Evolutionary conservation across 2,888 invertebrate species (phyloP), one percentile per base, ranked within the genome.

Genomic region (Camponotus fellah): DNA sequence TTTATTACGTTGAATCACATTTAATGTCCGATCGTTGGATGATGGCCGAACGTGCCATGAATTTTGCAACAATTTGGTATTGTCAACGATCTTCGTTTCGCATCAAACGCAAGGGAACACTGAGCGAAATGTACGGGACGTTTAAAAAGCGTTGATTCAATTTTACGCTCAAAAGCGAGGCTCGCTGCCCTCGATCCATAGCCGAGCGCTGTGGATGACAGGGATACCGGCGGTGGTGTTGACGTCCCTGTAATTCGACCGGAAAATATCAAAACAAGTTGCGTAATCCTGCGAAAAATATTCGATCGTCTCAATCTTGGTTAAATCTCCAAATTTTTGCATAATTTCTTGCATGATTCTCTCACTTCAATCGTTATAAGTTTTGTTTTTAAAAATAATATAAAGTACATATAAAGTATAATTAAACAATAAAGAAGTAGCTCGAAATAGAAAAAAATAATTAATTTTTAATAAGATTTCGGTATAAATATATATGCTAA

Each of bases 81-180:
- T 71, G 79, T 80, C 71, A 75, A 60, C 71, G 76, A 76, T 85
- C 68, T 81, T 64, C 77, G 85, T 83, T 82, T 68, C 80, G 65
- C 64, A 87, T 81, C 77, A 82, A 86, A 84, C 81, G 79, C 83
- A 82, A 69, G 66, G 74, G 83, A 84, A 76, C n/a, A 80, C 26
- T 69, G 82, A 72, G 60, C 68, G 85, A 79, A 85, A 84, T 81
- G 86, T 83, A 76, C 83, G 85, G 87, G 85, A 86, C 87, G 89
- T 90, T 90, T 88, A 90, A 90, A 90, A 90, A 90, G 84, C 89
- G 88, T 79, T 89, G 88, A 89, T 90, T 89, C 88, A 88, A 90
- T 90, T 90, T 90, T 86, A 89, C 90, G 90, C 84, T 88, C 85
- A 86, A 89, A 90, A 87, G 89, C 89, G 88, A 88, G 74, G 46